Evolutionary conservation across 2,888 invertebrate species (phyloP).

Genomic region (Diabrotica balteata): DNA sequence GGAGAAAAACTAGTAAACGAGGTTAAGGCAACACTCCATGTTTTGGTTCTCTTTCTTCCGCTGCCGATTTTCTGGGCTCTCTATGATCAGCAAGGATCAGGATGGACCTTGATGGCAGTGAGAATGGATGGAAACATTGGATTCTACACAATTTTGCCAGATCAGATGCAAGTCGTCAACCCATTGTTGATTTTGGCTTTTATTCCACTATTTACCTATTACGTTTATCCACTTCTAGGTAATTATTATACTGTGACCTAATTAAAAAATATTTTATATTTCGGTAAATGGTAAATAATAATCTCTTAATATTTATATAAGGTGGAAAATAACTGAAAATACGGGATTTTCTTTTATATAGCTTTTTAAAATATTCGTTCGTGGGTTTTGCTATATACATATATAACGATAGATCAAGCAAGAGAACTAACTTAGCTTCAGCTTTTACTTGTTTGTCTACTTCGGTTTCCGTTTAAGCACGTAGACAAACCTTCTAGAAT

Average conservation of each 20-base stretch:
- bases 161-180: conserved; percentile 95
- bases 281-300: background rate
- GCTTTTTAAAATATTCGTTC: no score
- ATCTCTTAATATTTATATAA: background rate
- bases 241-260: background rate
- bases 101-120: conserved; percentile 93
- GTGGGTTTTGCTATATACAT: no score
- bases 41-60: conserved; percentile 85
- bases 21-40: conserved; percentile 76
- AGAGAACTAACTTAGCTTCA: no score
- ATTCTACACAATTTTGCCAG: conserved; percentile 80
- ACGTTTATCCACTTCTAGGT: conserved; percentile 79
- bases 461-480: no score
- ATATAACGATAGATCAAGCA: no score
- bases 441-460: no score
- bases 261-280: background rate
- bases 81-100: conserved; percentile 94
- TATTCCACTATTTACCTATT: conserved; percentile 84
- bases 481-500: no score
- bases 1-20: conserved; percentile 77
- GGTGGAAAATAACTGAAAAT: no score
- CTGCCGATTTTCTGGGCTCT: conserved; percentile 97
- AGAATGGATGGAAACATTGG: conserved; percentile 83
- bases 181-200: conserved; percentile 83
- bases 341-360: no score